Percentiles rank a stretch among this genome's conserved stretches.
Evolutionary conservation across 1,140 invertebrate genomes (phyloP).

Genomic region (Scaptodrosophila lebanonensis): DNA sequence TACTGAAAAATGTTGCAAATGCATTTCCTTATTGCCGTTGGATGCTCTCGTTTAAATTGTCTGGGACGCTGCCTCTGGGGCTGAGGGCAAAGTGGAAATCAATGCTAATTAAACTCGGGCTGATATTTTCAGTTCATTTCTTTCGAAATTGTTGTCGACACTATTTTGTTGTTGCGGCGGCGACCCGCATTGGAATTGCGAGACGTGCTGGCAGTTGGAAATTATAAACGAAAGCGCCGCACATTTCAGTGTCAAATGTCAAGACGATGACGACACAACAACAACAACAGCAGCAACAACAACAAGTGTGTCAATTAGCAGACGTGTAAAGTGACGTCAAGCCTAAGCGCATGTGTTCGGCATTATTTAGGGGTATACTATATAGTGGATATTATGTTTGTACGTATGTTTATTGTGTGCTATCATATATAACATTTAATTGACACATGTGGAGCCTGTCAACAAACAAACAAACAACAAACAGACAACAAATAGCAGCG

Average conservation of each 20-base stretch:
- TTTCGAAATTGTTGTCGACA: slow-evolving; percentile 48
- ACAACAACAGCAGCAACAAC: slow-evolving; percentile 12
- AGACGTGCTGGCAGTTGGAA: slow-evolving; percentile 24
- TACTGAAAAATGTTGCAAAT: not conserved
- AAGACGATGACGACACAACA: slow-evolving; percentile 49
- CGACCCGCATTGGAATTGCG: slow-evolving; percentile 56
- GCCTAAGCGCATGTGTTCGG: slow-evolving; percentile 20
- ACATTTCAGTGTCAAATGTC: slow-evolving; percentile 64
- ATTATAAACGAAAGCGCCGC: slow-evolving; percentile 28
- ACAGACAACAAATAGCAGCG: too few species aligned
- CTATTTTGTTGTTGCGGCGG: slow-evolving; percentile 9
- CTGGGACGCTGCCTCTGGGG: not conserved
- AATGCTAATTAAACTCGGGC: slow-evolving; percentile 64
- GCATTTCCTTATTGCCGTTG: not conserved
- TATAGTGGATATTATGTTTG: not conserved
- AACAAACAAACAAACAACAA: too few species aligned
- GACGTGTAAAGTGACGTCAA: slow-evolving; percentile 53
- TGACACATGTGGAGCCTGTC: slow-evolving; percentile 67
- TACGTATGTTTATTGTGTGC: slow-evolving; percentile 24
- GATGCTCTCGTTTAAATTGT: slow-evolving; percentile 31
- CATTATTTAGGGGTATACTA: slow-evolving; percentile 9
- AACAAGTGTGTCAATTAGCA: slow-evolving; percentile 59
- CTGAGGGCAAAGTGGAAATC: slow-evolving; percentile 57
- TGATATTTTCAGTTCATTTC: slow-evolving; percentile 38
- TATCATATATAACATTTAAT: slow-evolving; percentile 71